These are phyloP conservation scores for Lycaon pictus DNA, from an alignment of 2,113 vertebrate species.

Conservation along the genomic window DNA sequence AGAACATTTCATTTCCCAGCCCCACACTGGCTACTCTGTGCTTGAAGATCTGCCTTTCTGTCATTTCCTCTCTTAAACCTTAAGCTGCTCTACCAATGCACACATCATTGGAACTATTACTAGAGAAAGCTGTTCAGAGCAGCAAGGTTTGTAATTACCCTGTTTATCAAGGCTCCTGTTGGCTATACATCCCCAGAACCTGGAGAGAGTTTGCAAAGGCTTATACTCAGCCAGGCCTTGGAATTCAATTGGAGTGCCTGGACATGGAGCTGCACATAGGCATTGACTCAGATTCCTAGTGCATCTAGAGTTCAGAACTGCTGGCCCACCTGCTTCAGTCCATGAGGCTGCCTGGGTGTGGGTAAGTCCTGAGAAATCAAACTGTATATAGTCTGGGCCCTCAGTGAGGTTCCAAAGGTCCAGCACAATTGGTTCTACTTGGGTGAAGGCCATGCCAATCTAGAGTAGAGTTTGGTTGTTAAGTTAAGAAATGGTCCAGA, in stretches of 20 bases:
- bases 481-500: background rate
- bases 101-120: background rate
- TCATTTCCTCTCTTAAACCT: background rate
- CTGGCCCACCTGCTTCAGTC: background rate
- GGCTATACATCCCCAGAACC: background rate
- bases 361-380: background rate
- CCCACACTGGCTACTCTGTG: fast-evolving
- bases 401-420: background rate
- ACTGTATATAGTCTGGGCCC: background rate
- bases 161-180: background rate
- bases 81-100: background rate
- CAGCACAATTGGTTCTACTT: background rate
- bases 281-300: background rate
- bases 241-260: background rate
- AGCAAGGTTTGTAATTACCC: no score
- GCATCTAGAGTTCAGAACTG: no score
- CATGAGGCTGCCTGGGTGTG: background rate
- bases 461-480: background rate
- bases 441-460: background rate
- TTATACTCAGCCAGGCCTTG: background rate
- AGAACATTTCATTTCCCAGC: background rate
- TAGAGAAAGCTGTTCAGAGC: background rate
- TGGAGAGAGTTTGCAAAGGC: background rate
- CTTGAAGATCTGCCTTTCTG: no score
- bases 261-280: fast-evolving